Base-by-base conservation (phyloP, 2,888 invertebrate species). In the Drosophila bunnanda region DNA sequence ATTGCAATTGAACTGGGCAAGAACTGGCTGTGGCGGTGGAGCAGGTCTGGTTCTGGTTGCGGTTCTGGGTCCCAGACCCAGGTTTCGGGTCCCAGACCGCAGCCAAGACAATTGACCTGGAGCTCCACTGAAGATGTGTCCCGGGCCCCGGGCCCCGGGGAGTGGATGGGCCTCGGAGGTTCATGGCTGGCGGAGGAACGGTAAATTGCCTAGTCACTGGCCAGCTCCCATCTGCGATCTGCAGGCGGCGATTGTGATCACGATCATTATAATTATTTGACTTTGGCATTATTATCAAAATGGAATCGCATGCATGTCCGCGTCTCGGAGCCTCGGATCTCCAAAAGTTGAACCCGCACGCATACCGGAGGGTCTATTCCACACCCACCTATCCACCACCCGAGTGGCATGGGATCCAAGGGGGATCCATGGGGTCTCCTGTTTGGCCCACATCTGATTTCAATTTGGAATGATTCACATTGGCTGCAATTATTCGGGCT, bases 261-360 rank as follows among this genome's bases (percentile, higher is more conserved):
- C 86, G 86, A 88, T 89, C 88, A 86, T 89, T 89, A 88, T 89
- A 89, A 85, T 85, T 85, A 88, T 85, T 85, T 82, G 83, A 74
- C 87, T 88, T 85, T 84, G 83, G 77, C 78, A 85, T 89, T 89
- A 86, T 88, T 86, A 88, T 86, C 89, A 86, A 86, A 86, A 89
- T 88, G 88, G 76, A 89, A 86, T 86, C 86, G 89, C 89, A 80
- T 79, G 79, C 78, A 58, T 58, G 43, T 46, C 54, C 66, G 53
- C 36, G 52, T 44, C 38, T 41, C 36, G 52, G 28, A 25, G 38
- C 34, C 39, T 30, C 17, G 17, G 50, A 20, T 30, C 17, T 20
- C 2, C 48, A 32, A 20, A 3, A 3, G 41, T 57, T 53, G 58
- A 71, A 71, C 75, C 61, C 60, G 60, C 56, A 66, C 44, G 62